These are phyloP conservation scores for Drosophila diplacantha DNA, from an alignment of 2,888 invertebrate species.

Conservation along the genomic window DNA sequence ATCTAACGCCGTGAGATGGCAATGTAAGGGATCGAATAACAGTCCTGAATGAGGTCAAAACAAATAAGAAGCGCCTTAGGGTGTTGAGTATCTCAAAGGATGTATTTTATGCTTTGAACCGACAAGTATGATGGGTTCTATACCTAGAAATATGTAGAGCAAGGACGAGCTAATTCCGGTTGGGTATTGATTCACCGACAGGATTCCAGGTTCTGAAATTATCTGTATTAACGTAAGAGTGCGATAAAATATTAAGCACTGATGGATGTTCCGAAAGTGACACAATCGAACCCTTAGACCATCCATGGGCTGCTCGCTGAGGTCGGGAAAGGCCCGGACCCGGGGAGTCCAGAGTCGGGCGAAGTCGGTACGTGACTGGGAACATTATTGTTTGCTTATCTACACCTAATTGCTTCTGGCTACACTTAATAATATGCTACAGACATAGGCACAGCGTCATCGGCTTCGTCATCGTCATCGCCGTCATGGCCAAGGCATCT, in stretches of 20 bases:
- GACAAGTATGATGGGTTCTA: neutral
- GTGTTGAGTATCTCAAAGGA: neutral
- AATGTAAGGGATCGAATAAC: neutral
- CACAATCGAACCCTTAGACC: conserved; percentile 46
- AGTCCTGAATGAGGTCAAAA: neutral
- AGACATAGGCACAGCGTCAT: conserved; percentile 47
- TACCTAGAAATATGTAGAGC: neutral
- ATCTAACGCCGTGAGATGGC: neutral
- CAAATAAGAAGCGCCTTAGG: neutral
- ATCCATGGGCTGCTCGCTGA: neutral
- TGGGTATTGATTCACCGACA: neutral
- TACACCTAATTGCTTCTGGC: conserved; percentile 76
- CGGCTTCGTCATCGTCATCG: conserved; percentile 46
- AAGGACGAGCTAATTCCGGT: neutral
- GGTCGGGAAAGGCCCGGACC: neutral
- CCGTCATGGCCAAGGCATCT: conserved; percentile 39
- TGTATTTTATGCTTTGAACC: neutral
- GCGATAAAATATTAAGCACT: conserved; percentile 14
- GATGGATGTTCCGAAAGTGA: conserved; percentile 7
- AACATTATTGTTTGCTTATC: conserved; percentile 76
- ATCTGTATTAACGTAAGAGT: neutral
- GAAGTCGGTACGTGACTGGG: conserved; percentile 67
- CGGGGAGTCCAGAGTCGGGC: conserved; percentile 3
- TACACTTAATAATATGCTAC: conserved; percentile 74
- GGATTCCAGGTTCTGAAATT: neutral